Conservation (phyloP, 2,113 vertebrate species). For the Aplodontia rufa region DNA sequence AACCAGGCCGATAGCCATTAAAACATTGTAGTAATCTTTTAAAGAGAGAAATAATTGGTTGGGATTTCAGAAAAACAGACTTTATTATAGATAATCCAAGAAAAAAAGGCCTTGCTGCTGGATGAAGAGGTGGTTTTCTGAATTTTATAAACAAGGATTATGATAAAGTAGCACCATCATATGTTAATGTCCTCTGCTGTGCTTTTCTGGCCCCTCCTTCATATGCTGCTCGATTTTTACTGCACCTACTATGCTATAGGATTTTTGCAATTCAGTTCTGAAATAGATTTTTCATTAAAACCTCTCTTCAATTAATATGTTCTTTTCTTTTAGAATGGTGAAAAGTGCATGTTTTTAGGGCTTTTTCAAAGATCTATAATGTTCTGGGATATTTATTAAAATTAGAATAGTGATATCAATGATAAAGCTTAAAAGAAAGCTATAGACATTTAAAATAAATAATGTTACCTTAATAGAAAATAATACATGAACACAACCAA, state of each 20-base stretch:
- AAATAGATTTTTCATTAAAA: background rate
- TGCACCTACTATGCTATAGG: background rate
- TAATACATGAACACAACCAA: background rate
- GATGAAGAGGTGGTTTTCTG: background rate
- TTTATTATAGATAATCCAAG: background rate
- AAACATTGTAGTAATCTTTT: background rate
- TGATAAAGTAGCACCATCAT: background rate
- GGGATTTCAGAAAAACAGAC: background rate
- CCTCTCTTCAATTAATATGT: background rate
- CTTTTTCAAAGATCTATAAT: background rate
- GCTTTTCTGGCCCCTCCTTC: background rate
- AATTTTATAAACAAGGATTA: background rate
- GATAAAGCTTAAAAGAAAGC: background rate
- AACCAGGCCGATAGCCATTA: background rate
- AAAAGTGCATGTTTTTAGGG: background rate
- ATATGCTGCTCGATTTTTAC: background rate
- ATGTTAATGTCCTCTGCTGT: background rate
- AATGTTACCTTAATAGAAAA: background rate
- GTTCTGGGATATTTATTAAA: background rate
- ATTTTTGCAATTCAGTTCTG: background rate
- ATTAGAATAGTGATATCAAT: background rate
- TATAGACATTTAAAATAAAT: conserved; percentile 26
- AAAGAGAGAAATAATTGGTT: background rate
- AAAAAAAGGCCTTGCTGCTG: background rate
- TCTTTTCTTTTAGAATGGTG: background rate